Evolutionary conservation across 2,113 vertebrate species (phyloP), one percentile per base, ranked within the genome.

Genomic region (Oryzias woworae): DNA sequence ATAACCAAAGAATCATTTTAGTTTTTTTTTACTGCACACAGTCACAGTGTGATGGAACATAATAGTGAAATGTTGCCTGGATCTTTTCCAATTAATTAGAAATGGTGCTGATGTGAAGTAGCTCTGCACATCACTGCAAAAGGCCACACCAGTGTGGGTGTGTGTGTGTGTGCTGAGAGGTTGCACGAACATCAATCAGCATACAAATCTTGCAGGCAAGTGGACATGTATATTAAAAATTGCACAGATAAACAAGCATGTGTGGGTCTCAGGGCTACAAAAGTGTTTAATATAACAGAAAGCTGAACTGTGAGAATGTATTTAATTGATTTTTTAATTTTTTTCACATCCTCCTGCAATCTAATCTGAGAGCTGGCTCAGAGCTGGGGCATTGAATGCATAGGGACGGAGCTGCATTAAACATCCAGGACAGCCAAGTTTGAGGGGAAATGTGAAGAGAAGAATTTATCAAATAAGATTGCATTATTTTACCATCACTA

Each of bases 271-370:
- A 58, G 64, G 28, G 41, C 46, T 55, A 52, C 22, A 66, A 46
- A 53, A 68, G 55, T 69, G 66, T 78, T 61, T 49, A 81, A 82
- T 87, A 82, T 85, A 53, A 75, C 72, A 85, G 62, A 49, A 84
- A 70, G 77, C 69, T 81, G 63, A 64, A 69, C 75, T 36, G 31
- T 36, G 31, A 10, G 31, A 12, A 10, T 36, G 31, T 36, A 65
- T 83, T 82, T 85, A 36, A 77, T 84, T 85, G 50, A 10, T n/a
- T 58, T 12, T 8, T 10, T 23, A 2, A 20, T 13, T 45, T n/a
- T 45, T 75, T 82, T 65, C 36, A 73, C 77, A 60, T 64, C 59
- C 76, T 61, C 55, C 58, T 81, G 62, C 70, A 49, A 55, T 64
- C 76, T 74, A 69, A 82, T 85, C 57, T 69, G 52, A 60, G 26